Percentiles rank a stretch among this genome's conserved stretches.
Evolutionary conservation across 1,140 invertebrate genomes (phyloP).

Genomic region (Lysiphlebus fabarum): DNA sequence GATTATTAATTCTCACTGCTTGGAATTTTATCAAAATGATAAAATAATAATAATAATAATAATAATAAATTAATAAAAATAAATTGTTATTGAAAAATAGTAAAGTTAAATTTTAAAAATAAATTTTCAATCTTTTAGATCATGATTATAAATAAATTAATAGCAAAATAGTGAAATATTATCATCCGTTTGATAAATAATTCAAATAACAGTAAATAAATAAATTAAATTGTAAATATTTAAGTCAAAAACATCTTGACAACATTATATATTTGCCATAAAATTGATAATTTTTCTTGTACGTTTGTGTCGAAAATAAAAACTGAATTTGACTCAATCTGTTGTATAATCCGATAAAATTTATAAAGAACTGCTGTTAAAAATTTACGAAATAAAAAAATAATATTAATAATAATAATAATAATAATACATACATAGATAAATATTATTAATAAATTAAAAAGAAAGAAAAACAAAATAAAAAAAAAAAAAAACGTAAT

Average conservation of each 20-base stretch:
- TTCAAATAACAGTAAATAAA: background rate
- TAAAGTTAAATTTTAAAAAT: slow-evolving; percentile 1
- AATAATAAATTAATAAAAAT: slow-evolving; percentile 11
- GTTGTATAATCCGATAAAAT: background rate
- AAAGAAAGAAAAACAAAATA: background rate
- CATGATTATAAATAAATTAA: slow-evolving; percentile 15
- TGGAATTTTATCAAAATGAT: background rate
- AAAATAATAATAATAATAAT: background rate
- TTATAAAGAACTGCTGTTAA: background rate
- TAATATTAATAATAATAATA: slow-evolving; percentile 10
- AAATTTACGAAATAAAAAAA: background rate
- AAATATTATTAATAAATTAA: background rate
- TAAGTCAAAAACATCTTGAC: slow-evolving; percentile 2
- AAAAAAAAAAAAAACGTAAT: slow-evolving; percentile 10
- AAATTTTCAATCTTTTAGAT: slow-evolving; percentile 1
- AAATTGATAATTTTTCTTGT: slow-evolving; percentile 18
- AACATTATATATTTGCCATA: slow-evolving; percentile 6
- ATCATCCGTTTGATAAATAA: slow-evolving; percentile 20
- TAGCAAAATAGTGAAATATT: slow-evolving; percentile 25
- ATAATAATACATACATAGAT: background rate
- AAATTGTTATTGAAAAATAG: slow-evolving; percentile 9
- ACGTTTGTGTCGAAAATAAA: background rate
- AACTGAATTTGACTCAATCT: background rate
- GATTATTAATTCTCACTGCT: background rate
- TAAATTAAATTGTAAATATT: background rate